Evolutionary conservation across 1,140 invertebrate genomes (phyloP).

Genomic region (Cyclina sinensis): DNA sequence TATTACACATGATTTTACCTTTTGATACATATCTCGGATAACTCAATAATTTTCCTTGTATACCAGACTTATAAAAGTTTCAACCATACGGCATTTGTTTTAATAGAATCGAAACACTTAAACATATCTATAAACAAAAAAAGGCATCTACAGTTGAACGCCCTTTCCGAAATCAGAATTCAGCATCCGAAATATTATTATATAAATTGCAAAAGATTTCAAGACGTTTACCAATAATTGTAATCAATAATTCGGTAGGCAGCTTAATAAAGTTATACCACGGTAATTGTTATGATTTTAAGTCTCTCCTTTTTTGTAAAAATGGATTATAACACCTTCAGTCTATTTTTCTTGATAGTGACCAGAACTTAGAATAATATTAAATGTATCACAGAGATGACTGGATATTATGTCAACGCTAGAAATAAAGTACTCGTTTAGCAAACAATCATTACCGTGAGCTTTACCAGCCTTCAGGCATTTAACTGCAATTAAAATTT

Average conservation of each 20-base stretch:
- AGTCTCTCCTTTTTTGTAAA: constrained; percentile 9
- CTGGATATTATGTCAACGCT: constrained; percentile 2
- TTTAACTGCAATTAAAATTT: constrained; percentile 18
- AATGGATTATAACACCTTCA: constrained; percentile 33
- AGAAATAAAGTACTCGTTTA: constrained; percentile 49
- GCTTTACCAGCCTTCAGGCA: background rate
- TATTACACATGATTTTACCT: constrained; percentile 41
- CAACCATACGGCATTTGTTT: no score
- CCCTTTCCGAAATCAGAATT: constrained; percentile 41
- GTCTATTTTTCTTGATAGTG: constrained; percentile 7
- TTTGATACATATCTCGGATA: constrained; percentile 34
- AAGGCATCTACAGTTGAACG: constrained; percentile 47
- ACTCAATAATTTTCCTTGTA: constrained; percentile 28
- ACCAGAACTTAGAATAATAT: constrained; percentile 9
- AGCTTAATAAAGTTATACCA: constrained; percentile 18
- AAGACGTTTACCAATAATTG: constrained; percentile 7
- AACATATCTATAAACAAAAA: no score
- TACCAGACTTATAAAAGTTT: constrained; percentile 2
- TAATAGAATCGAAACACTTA: no score
- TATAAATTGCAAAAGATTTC: background rate
- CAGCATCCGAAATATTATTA: constrained; percentile 29
- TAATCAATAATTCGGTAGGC: constrained; percentile 20
- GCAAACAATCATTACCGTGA: background rate
- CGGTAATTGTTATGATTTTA: constrained; percentile 25
- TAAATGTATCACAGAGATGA: constrained; percentile 25